phyloP scores from a whole-genome alignment of 2,888 invertebrate species.

The Noctua janthina region DNA sequence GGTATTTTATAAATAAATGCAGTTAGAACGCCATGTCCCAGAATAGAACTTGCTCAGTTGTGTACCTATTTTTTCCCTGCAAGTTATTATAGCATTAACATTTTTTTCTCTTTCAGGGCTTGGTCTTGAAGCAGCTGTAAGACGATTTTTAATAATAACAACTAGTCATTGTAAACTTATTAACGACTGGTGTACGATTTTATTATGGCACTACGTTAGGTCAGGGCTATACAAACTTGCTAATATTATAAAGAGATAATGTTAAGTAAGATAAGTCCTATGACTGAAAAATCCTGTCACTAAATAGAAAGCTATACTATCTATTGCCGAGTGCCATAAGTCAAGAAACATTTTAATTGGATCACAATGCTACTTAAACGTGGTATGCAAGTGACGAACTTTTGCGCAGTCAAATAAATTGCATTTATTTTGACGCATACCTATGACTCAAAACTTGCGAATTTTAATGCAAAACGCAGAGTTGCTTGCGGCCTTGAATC shows the following conservation, averaged over 20 bases:
- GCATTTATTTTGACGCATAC: constrained; percentile 3
- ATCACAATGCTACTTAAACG: background rate
- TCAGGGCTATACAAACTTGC: background rate
- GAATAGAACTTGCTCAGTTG: too few relatives aligned
- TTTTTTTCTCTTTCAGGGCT: background rate
- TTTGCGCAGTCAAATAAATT: background rate
- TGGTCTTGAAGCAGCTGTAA: background rate
- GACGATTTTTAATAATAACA: background rate
- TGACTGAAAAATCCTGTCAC: background rate
- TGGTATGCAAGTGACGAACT: background rate
- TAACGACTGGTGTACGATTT: background rate
- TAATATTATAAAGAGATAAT: background rate
- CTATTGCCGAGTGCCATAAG: background rate
- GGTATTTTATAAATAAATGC: constrained; percentile 19
- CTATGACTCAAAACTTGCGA: constrained; percentile 34
- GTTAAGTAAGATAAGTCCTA: background rate
- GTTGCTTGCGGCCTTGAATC: background rate
- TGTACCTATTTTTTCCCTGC: background rate
- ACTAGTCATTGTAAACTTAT: background rate
- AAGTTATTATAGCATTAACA: background rate
- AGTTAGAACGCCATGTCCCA: background rate
- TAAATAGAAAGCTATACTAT: background rate
- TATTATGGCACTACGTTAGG: background rate
- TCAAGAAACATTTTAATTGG: background rate
- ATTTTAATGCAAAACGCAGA: constrained; percentile 19